phyloP scores from a whole-genome alignment of 1,140 invertebrate species.

The Alviniconcha marisindica region DNA sequence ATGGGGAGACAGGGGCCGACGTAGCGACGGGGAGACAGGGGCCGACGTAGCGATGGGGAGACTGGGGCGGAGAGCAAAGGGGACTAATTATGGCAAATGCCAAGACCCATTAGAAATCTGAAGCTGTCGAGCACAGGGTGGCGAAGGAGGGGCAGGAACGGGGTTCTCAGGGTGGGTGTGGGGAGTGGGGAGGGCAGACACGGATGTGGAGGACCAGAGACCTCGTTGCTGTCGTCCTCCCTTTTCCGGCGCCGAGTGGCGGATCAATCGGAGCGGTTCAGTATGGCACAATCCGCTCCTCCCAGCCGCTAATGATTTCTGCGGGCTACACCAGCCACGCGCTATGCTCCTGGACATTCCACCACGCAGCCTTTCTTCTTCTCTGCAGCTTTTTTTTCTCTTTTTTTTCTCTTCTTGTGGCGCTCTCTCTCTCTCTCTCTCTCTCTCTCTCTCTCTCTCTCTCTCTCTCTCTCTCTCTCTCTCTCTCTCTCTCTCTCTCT shows the following conservation, averaged over 20 bases:
- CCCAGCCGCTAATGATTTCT: slow-evolving; percentile 19
- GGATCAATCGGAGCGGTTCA: slow-evolving; percentile 33
- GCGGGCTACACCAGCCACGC: not conserved
- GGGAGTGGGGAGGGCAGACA: not conserved
- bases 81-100: slow-evolving; percentile 1
- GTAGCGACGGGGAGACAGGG: too few relatives aligned
- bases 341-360: not conserved
- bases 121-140: not conserved
- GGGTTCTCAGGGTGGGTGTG: not conserved
- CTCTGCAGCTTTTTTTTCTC: not conserved
- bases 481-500: too few relatives aligned
- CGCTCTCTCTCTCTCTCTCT: not conserved
- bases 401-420: not conserved
- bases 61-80: not conserved
- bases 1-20: too few relatives aligned
- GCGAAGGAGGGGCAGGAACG: not conserved
- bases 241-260: not conserved
- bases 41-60: too few relatives aligned
- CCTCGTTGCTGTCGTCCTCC: not conserved
- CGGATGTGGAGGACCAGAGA: too few relatives aligned
- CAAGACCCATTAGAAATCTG: not conserved
- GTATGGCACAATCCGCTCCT: slow-evolving; percentile 18
- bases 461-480: too few relatives aligned
- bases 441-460: not conserved
- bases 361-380: not conserved